These are phyloP conservation scores for Cydia strobilella DNA, from an alignment of 1,140 invertebrate species.

Conservation along the genomic window DNA sequence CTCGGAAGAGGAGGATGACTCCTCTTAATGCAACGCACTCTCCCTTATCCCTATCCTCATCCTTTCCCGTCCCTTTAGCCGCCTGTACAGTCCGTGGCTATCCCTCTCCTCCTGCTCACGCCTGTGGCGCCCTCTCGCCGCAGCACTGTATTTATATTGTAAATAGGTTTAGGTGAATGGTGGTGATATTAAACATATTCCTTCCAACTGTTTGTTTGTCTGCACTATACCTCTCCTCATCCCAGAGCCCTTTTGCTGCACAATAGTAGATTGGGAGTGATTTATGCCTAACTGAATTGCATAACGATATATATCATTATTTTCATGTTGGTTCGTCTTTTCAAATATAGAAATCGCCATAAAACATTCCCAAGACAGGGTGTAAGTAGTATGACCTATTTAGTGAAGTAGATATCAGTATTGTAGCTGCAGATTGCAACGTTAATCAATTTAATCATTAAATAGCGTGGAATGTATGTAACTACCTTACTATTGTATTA, in stretches of 20 bases:
- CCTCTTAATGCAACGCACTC: conserved; percentile 50
- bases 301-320: neutral
- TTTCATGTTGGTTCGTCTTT: neutral
- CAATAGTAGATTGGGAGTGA: neutral
- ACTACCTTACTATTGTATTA: neutral
- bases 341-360: neutral
- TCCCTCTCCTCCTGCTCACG: conserved; percentile 36
- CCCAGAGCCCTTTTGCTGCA: neutral
- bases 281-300: neutral
- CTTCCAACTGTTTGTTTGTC: conserved; percentile 52
- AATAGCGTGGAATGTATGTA: neutral
- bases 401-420: neutral
- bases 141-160: conserved; percentile 72
- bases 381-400: neutral
- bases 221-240: conserved; percentile 52
- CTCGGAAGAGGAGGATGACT: conserved; percentile 66
- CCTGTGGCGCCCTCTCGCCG: conserved; percentile 37
- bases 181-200: conserved; percentile 72
- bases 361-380: conserved; percentile 1
- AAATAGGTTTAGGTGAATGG: conserved; percentile 74
- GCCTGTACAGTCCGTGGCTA: conserved; percentile 55
- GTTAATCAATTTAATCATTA: neutral
- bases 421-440: neutral
- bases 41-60: neutral
- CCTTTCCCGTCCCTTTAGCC: conserved; percentile 36